phyloP scores from a whole-genome alignment of 2,113 vertebrate species.

The Pterocles gutturalis region DNA sequence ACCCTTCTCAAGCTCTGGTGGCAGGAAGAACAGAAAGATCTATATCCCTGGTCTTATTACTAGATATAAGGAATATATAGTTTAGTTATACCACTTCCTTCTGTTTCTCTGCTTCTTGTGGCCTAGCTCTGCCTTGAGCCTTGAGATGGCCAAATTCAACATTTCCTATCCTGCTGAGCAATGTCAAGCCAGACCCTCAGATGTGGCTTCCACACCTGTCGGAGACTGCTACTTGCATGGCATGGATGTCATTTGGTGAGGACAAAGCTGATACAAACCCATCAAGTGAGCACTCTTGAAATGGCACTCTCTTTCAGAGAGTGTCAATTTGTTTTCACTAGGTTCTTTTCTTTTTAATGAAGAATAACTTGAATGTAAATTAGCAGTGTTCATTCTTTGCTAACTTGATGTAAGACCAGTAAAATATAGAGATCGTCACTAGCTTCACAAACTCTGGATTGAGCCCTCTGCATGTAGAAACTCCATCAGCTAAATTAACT shows the following conservation, averaged over 20 bases:
- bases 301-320: not conserved
- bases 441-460: not conserved
- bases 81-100: not conserved
- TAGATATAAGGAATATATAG: no score
- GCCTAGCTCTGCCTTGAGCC: not conserved
- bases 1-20: not conserved
- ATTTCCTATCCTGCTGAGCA: not conserved
- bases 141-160: not conserved
- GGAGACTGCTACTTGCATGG: not conserved
- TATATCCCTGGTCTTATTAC: accelerated
- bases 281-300: not conserved
- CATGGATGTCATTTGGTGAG: not conserved
- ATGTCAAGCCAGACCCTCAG: not conserved
- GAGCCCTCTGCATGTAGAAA: not conserved
- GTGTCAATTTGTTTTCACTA: not conserved
- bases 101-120: not conserved
- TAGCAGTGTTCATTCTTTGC: not conserved
- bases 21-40: not conserved
- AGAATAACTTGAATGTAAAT: not conserved
- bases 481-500: not conserved
- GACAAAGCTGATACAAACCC: not conserved
- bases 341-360: not conserved
- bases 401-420: not conserved
- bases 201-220: accelerated
- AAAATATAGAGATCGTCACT: not conserved